Percentiles rank a stretch among this genome's conserved stretches.
Conservation (phyloP, 2,797 vertebrate genomes). For the Fistularia commersonii region DNA sequence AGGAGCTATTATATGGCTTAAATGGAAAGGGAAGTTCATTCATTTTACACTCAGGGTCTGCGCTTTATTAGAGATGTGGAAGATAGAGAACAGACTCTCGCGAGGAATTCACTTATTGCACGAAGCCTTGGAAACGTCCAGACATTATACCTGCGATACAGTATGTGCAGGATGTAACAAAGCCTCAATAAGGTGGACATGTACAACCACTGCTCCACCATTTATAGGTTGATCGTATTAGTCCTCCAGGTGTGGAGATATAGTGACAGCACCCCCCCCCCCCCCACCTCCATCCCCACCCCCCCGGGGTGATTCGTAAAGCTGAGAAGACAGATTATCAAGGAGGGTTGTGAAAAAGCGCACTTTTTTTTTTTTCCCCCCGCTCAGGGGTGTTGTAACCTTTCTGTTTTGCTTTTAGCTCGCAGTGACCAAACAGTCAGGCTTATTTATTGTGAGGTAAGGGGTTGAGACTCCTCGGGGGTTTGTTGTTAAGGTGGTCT, state of each 20-base stretch:
- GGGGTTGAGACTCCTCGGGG: conserved; percentile 35
- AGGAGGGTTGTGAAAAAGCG: conserved; percentile 21
- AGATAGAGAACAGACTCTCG: background rate
- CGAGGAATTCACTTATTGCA: background rate
- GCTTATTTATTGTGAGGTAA: conserved; percentile 44
- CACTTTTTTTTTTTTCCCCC: conserved; percentile 16
- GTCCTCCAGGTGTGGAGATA: conserved; percentile 15
- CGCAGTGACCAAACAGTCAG: conserved; percentile 29
- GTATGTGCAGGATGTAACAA: conserved; percentile 9
- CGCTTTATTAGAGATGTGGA: background rate
- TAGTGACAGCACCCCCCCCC: background rate
- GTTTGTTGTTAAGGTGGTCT: conserved; percentile 35
- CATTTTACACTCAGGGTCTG: conserved; percentile 8
- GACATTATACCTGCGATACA: background rate
- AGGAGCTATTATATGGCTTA: conserved; percentile 18
- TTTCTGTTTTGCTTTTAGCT: conserved; percentile 35
- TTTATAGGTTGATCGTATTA: conserved; percentile 1
- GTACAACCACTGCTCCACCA: background rate
- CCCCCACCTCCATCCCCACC: no score
- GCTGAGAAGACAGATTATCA: conserved; percentile 43
- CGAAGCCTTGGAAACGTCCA: background rate
- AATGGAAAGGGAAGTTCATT: conserved; percentile 14
- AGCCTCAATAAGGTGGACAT: background rate
- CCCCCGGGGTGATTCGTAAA: conserved; percentile 19
- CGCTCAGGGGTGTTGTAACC: conserved; percentile 34